phyloP scores from a whole-genome alignment of 1,140 invertebrate genomes.

The Papilio aristodemus region DNA sequence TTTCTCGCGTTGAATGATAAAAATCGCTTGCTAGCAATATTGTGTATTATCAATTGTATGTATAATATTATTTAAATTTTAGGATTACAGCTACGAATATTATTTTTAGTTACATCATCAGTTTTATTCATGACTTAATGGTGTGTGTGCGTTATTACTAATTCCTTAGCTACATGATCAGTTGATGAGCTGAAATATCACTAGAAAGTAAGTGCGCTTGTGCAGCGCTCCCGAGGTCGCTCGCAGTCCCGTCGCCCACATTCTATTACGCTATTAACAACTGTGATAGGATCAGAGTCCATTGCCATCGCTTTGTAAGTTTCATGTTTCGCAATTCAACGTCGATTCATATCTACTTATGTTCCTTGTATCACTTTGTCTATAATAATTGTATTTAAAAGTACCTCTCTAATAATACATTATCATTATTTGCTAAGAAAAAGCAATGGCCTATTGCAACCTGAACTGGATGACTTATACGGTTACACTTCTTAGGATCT shows the following conservation, averaged over 20 bases:
- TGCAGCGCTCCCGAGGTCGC: background rate
- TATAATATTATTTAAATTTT: too few species aligned
- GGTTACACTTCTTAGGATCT: too few species aligned
- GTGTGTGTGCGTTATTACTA: background rate
- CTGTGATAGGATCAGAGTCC: background rate
- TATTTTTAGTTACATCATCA: background rate
- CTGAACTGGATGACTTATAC: too few species aligned
- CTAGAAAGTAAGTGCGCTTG: background rate
- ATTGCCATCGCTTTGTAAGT: constrained; percentile 5
- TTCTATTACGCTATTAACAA: constrained; percentile 12
- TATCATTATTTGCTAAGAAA: too few species aligned
- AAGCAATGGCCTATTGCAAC: too few species aligned
- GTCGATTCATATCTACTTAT: background rate
- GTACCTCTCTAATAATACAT: too few species aligned
- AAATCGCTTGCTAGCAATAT: too few species aligned
- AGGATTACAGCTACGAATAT: too few species aligned
- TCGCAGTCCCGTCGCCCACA: background rate
- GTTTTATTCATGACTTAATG: background rate
- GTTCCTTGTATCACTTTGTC: background rate
- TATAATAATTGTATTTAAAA: too few species aligned
- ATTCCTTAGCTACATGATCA: background rate
- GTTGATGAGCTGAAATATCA: background rate
- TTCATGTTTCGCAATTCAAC: background rate
- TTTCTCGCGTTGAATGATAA: too few species aligned
- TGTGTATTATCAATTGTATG: too few species aligned